These are phyloP conservation scores for Heliconius melpomene DNA, from an alignment of 1,140 invertebrate species.

Conservation along the genomic window DNA sequence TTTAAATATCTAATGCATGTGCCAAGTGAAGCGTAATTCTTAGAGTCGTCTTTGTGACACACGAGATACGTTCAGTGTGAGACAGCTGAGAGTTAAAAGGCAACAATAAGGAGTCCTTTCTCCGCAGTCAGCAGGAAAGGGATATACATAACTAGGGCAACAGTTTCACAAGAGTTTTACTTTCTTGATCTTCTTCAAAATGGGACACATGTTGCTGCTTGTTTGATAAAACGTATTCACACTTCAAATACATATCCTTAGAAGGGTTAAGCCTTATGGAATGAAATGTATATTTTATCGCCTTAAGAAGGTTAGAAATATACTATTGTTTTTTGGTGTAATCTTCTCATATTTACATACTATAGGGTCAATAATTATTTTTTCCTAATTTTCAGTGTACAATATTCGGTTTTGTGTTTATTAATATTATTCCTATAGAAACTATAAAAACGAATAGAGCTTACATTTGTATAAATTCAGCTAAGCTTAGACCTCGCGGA, in stretches of 20 bases:
- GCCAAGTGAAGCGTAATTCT: conserved; percentile 1
- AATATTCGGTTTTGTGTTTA: too few relatives aligned
- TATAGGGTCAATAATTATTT: too few relatives aligned
- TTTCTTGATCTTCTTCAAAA: conserved; percentile 9
- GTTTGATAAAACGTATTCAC: background rate
- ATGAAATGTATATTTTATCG: background rate
- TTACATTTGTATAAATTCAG: too few relatives aligned
- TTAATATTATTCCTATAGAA: too few relatives aligned
- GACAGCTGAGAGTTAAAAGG: conserved; percentile 15
- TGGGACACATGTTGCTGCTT: conserved; percentile 2
- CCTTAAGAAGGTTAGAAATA: too few relatives aligned
- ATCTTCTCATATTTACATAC: too few relatives aligned
- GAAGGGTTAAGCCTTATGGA: background rate
- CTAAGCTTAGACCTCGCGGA: too few relatives aligned
- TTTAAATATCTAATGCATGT: background rate
- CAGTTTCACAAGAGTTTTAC: background rate
- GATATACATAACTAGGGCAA: conserved; percentile 1
- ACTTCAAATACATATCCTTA: background rate
- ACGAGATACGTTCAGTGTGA: conserved; percentile 10
- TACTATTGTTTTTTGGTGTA: too few relatives aligned
- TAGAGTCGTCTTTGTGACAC: conserved; percentile 6
- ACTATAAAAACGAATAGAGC: too few relatives aligned
- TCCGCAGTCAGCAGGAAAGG: background rate
- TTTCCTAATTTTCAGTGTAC: too few relatives aligned
- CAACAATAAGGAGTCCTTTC: conserved; percentile 9